phyloP scores from a whole-genome alignment of 2,888 invertebrate species.

The Tetrapedia diversipes region DNA sequence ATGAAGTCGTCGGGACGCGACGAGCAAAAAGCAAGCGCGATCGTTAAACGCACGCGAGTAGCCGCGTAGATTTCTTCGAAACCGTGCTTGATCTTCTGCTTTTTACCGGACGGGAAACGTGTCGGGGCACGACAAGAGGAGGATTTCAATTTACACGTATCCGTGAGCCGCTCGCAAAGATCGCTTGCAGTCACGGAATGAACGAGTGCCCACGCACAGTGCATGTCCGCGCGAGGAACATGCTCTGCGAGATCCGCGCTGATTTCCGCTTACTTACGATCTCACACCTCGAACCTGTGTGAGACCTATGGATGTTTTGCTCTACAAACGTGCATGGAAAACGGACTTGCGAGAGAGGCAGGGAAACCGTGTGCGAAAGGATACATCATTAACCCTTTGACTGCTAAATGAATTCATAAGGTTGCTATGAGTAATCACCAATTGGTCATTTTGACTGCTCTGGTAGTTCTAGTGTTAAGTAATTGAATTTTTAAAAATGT shows the following conservation, averaged over 20 bases:
- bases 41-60: slow-evolving; percentile 46
- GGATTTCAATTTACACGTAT: slow-evolving; percentile 56
- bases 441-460: no score
- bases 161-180: slow-evolving; percentile 47
- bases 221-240: no score
- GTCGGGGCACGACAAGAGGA: slow-evolving; percentile 15
- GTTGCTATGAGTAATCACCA: no score
- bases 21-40: slow-evolving; percentile 36
- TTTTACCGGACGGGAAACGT: slow-evolving; percentile 35
- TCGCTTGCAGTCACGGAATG: slow-evolving; percentile 42
- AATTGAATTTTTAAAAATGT: no score
- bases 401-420: no score
- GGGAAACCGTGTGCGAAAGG: background rate
- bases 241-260: background rate
- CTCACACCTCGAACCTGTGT: background rate
- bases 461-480: no score
- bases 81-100: slow-evolving; percentile 42
- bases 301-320: slow-evolving; percentile 21
- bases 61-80: slow-evolving; percentile 39
- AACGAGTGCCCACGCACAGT: slow-evolving; percentile 54
- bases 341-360: background rate
- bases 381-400: no score
- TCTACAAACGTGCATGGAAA: slow-evolving; percentile 19
- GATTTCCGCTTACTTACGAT: slow-evolving; percentile 1
- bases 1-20: slow-evolving; percentile 30